Evolutionary conservation across 53 echinoderm and acorn worm genomes (phyloP).

Genomic region (Crossaster papposus): DNA sequence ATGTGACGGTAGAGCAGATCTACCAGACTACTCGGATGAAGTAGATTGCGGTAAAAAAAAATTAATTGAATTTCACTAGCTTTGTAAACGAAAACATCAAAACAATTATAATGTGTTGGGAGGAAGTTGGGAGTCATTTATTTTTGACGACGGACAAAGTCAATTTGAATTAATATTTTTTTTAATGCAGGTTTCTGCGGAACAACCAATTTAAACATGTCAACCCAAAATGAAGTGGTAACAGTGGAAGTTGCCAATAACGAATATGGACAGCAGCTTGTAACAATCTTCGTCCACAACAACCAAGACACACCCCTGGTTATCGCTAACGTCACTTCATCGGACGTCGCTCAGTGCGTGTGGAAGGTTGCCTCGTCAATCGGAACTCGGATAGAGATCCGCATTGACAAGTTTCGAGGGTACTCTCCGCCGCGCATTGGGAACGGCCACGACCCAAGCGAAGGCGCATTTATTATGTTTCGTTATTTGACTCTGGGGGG

Average conservation of each 20-base stretch:
- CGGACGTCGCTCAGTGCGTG: background rate
- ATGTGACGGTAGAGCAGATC: background rate
- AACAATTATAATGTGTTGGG: no score
- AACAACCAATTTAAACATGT: background rate
- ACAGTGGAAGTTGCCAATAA: background rate
- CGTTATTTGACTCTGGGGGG: no score
- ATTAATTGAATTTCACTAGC: no score
- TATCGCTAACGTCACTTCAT: background rate
- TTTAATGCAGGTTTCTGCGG: background rate
- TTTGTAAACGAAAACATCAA: no score
- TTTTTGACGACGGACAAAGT: no score
- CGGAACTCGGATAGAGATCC: background rate
- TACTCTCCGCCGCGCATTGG: background rate
- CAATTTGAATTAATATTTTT: background rate
- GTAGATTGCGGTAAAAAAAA: conserved; percentile 24
- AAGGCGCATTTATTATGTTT: background rate
- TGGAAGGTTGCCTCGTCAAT: background rate
- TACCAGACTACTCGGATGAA: background rate
- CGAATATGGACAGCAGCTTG: background rate
- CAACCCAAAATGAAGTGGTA: background rate
- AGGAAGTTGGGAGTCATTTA: no score
- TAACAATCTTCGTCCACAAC: background rate
- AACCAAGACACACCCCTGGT: background rate
- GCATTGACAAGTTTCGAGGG: background rate
- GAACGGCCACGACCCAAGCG: background rate